These are phyloP conservation scores for Yasuhikotakia modesta DNA, from an alignment of 2,797 vertebrate genomes.

Conservation along the genomic window DNA sequence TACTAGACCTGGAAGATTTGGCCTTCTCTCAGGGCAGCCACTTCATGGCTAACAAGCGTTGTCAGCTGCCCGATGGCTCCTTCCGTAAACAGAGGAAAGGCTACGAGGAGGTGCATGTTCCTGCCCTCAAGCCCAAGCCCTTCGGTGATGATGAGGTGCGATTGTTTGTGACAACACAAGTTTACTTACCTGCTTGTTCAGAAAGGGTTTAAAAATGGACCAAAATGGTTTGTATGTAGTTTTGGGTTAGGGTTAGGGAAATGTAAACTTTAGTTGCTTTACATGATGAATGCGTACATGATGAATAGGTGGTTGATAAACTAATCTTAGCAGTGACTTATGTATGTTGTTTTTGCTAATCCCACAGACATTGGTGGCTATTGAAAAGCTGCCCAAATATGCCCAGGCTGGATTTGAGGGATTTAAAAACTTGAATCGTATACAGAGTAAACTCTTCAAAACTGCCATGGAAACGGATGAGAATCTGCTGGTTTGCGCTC, in stretches of 20 bases:
- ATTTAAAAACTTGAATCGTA: constrained; percentile 93
- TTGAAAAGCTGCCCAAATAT: constrained; percentile 94
- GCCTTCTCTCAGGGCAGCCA: constrained; percentile 95
- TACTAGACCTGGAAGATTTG: constrained; percentile 92
- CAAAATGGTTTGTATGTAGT: background rate
- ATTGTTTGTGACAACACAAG: background rate
- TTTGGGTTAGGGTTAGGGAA: too few species aligned
- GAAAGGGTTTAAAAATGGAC: too few species aligned
- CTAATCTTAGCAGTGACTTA: background rate
- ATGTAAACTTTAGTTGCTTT: too few species aligned
- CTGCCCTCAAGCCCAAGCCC: constrained; percentile 93
- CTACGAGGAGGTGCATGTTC: constrained; percentile 97
- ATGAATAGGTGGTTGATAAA: too few species aligned
- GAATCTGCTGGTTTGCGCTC: constrained; percentile 93
- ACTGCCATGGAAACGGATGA: constrained; percentile 90
- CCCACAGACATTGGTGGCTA: constrained; percentile 80
- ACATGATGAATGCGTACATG: too few species aligned
- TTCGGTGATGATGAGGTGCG: constrained; percentile 91
- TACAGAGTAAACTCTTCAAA: constrained; percentile 96
- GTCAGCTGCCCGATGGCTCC: constrained; percentile 95
- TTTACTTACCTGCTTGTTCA: background rate
- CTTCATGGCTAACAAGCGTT: constrained; percentile 99
- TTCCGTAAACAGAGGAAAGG: constrained; percentile 97
- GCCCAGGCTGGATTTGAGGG: constrained; percentile 95
- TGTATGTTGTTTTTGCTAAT: background rate